phyloP scores from a whole-genome alignment of 2,113 vertebrate species.

The Blennius ocellaris region DNA sequence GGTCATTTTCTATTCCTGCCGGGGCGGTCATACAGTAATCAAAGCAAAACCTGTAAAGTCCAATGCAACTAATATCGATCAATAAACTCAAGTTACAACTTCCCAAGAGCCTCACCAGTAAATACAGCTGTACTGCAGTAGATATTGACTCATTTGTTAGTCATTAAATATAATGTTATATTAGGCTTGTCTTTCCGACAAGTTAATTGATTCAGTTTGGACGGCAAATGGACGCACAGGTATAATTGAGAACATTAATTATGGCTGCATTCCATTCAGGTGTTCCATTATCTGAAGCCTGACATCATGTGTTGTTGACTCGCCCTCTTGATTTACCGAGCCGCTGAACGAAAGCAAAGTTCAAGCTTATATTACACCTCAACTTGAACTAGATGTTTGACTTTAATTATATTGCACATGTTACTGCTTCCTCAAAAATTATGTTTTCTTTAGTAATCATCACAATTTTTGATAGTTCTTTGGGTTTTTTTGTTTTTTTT shows the following conservation, averaged over 20 bases:
- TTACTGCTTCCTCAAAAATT: no score
- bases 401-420: no score
- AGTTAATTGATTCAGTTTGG: constrained; percentile 14
- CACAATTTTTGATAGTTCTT: no score
- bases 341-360: constrained; percentile 16
- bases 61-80: background rate
- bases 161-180: constrained; percentile 2
- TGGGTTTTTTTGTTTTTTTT: no score
- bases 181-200: background rate
- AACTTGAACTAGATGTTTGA: no score
- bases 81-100: background rate
- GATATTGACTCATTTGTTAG: background rate
- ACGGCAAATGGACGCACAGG: background rate
- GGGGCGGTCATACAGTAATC: background rate
- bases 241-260: constrained; percentile 43
- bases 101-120: background rate
- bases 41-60: background rate
- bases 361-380: background rate
- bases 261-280: constrained; percentile 26
- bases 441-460: no score
- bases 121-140: background rate
- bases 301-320: no score
- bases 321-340: constrained; percentile 8
- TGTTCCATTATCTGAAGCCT: constrained; percentile 24
- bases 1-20: background rate